These are phyloP conservation scores for Phyllotis vaccarum DNA, from an alignment of 2,797 vertebrate genomes.

Conservation along the genomic window DNA sequence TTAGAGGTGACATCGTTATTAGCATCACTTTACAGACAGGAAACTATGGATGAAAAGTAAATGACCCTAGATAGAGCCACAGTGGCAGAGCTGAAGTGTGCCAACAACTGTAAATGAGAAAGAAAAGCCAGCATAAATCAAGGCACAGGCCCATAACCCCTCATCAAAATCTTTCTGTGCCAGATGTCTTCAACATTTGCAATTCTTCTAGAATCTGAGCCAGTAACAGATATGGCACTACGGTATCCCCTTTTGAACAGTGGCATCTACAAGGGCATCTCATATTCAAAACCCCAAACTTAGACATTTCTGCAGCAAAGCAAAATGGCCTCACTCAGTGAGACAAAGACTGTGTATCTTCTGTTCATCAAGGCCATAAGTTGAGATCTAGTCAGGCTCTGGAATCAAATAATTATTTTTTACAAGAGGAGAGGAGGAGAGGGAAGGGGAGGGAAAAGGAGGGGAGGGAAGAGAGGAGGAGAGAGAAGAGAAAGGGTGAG, in stretches of 20 bases:
- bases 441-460: neutral
- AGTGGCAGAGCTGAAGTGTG: neutral
- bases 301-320: neutral
- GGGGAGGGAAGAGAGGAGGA: neutral
- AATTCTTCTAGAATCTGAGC: neutral
- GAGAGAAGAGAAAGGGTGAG: no score
- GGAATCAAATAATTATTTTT: conserved; percentile 9
- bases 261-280: neutral
- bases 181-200: neutral
- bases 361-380: neutral
- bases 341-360: neutral
- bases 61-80: neutral
- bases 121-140: neutral
- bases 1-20: neutral
- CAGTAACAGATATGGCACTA: neutral
- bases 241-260: neutral
- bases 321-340: neutral
- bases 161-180: neutral
- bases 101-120: neutral
- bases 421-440: neutral
- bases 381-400: conserved; percentile 8
- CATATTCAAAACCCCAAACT: conserved; percentile 40
- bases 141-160: neutral
- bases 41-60: conserved; percentile 17
- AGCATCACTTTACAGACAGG: neutral